Evolutionary conservation across 2,797 vertebrate genomes (phyloP), one percentile per base, ranked within the genome.

Genomic region (Ptychadena robeensis): DNA sequence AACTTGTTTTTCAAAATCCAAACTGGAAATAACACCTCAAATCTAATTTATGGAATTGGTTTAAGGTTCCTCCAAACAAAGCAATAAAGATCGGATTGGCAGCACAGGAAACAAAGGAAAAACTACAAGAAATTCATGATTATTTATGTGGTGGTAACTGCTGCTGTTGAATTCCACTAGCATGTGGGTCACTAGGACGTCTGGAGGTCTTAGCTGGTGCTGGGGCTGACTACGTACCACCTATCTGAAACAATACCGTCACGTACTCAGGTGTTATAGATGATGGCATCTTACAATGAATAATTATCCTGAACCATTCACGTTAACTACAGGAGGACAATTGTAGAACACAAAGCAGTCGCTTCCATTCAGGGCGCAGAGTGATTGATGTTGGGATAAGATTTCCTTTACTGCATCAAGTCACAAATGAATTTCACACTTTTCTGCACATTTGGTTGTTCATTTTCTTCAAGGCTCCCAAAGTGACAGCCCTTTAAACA

Each of bases 401-500:
- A 6, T 14, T 81, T 66, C 28, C 63, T 57, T 73, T 34, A 25
- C 70, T 67, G 80, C 38, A 66, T 81, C 64, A 57, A 5, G 28
- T 73, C 71, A 73, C 81, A 78, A 72, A 71, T 37, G 40, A 61
- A 78, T 82, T 82, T 82, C 73, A 70, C 67, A 74, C 57, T 34
- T 74, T 79, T 28, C 25, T 73, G 75, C 69, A 73, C 48, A 71
- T 73, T 59, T 84, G 82, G 63, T 71, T 25, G 59, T 80, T 80
- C 48, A 70, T 84, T 80, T 63, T 75, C 7, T 73, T 80, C 77
- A 69, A 73, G 48, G 61, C 44, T 69, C 63, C 15, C 22, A 57
- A 38, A 75, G 53, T 76, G 83, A 80, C 83, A 80, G 72, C 63
- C 70, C 72, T 80, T 81, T 85, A 53, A 76, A 85, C 37, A 69